Evolutionary conservation across 1,140 invertebrate genomes (phyloP), one percentile per base, ranked within the genome.

Genomic region (Bathynomus jamesi): DNA sequence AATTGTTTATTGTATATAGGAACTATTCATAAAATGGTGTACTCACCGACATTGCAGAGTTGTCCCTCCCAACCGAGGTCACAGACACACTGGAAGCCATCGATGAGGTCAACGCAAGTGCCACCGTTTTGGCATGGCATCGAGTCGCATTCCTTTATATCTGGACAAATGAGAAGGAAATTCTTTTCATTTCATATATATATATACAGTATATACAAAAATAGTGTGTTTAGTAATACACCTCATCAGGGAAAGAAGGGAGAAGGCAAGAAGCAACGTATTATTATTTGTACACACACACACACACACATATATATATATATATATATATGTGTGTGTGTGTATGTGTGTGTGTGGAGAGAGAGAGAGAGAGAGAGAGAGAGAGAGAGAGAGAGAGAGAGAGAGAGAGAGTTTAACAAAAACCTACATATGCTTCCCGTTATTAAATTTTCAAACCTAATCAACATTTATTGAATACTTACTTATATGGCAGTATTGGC

Each of bases 91-190:
- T 84, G 85, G 82, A 91, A 94, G 11, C 86, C 86, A 79, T 91
- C 87, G 67, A 88, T 86, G 63, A 90, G 83, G 80, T 92, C 89
- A 28, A 90, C 83, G 81, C 94, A 96, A 62, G 88, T 91, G 30
- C 91, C 94, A 63, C 90, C 90, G 83, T 96, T 94, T 80, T 90
- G 86, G 81, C 94, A 96, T 0, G 94, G 90, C 74, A 88, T 90
- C 11, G 87, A 84, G 2, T 85, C 82, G 81, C 94, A 96, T 79
- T 97, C 95, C 82, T 96, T 89, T 76, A 96, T 93, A 81, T 96
- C 84, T 1, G 87, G 85, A 81, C 95, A n/a, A n/a, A n/a, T n/a
- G n/a, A n/a, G n/a, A n/a, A n/a, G n/a, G n/a, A n/a, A n/a, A n/a
- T n/a, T n/a, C n/a, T n/a, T n/a, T n/a, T 93, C 21, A 84, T 84